Conservation (phyloP, 2,888 invertebrate genomes). For the Oxytorus armatus region DNA sequence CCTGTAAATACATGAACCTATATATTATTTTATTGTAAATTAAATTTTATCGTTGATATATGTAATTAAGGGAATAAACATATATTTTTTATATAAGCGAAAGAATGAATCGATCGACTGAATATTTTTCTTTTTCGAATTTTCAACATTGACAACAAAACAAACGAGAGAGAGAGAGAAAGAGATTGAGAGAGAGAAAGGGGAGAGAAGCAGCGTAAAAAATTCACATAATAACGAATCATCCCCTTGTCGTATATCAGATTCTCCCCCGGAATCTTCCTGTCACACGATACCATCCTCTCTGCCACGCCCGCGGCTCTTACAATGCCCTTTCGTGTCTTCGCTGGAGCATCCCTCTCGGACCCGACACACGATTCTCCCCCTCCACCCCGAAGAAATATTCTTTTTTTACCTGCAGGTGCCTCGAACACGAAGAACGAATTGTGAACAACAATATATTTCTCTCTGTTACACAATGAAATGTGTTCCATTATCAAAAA, state of each 20-base stretch:
- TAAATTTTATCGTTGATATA: slow-evolving; percentile 56
- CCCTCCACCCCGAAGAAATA: slow-evolving; percentile 25
- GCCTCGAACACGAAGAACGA: slow-evolving; percentile 56
- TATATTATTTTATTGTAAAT: slow-evolving; percentile 75
- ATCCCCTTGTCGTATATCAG: slow-evolving; percentile 79
- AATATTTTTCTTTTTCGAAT: background rate
- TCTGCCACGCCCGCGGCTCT: slow-evolving; percentile 72
- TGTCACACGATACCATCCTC: slow-evolving; percentile 80
- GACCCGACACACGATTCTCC: slow-evolving; percentile 17
- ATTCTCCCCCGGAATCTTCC: slow-evolving; percentile 78
- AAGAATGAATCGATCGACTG: background rate
- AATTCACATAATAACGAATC: slow-evolving; percentile 80
- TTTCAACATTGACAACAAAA: background rate
- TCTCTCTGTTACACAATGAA: slow-evolving; percentile 53
- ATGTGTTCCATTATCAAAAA: slow-evolving; percentile 42
- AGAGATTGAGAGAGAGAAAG: slow-evolving; percentile 7
- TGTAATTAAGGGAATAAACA: slow-evolving; percentile 65
- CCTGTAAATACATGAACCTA: slow-evolving; percentile 68
- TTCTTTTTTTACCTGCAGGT: slow-evolving; percentile 68
- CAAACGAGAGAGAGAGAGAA: background rate
- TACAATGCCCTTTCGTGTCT: slow-evolving; percentile 72
- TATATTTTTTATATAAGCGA: slow-evolving; percentile 32
- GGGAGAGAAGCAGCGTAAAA: slow-evolving; percentile 71
- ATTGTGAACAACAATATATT: slow-evolving; percentile 60
- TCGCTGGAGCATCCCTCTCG: slow-evolving; percentile 52